Evolutionary conservation across 1,140 invertebrate species (phyloP).

Genomic region (Cyrtorhinus lividipennis): DNA sequence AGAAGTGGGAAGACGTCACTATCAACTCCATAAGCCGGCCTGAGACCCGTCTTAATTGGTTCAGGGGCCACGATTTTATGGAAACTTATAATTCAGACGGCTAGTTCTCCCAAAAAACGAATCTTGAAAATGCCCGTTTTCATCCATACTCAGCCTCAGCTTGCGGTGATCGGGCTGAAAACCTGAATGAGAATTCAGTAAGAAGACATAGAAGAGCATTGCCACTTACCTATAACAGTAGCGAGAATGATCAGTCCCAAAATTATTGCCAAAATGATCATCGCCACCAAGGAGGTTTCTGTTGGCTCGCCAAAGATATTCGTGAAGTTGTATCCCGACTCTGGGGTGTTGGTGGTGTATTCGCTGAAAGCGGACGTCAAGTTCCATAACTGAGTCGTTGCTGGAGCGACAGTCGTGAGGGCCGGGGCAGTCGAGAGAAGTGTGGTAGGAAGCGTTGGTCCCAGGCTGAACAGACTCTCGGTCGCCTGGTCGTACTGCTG

Average conservation of each 20-base stretch:
- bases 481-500: conserved; percentile 2
- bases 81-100: too few relatives aligned
- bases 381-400: conserved; percentile 8
- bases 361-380: not conserved
- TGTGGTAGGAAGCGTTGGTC: not conserved
- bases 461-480: not conserved
- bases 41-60: too few relatives aligned
- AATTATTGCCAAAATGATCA: conserved; percentile 18
- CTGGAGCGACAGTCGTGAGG: not conserved
- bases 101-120: too few relatives aligned
- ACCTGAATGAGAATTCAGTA: too few relatives aligned
- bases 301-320: conserved; percentile 2
- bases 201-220: too few relatives aligned
- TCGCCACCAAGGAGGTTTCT: conserved; percentile 14
- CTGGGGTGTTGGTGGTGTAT: not conserved
- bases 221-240: conserved; percentile 23
- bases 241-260: conserved; percentile 24
- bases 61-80: too few relatives aligned
- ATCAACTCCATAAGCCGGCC: too few relatives aligned
- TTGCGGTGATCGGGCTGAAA: too few relatives aligned
- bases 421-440: not conserved
- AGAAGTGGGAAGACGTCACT: too few relatives aligned
- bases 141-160: too few relatives aligned
- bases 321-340: conserved; percentile 6
- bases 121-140: too few relatives aligned